Evolutionary conservation across 2,797 vertebrate species (phyloP), one percentile per base, ranked within the genome.

Genomic region (Nyctalus aviator): DNA sequence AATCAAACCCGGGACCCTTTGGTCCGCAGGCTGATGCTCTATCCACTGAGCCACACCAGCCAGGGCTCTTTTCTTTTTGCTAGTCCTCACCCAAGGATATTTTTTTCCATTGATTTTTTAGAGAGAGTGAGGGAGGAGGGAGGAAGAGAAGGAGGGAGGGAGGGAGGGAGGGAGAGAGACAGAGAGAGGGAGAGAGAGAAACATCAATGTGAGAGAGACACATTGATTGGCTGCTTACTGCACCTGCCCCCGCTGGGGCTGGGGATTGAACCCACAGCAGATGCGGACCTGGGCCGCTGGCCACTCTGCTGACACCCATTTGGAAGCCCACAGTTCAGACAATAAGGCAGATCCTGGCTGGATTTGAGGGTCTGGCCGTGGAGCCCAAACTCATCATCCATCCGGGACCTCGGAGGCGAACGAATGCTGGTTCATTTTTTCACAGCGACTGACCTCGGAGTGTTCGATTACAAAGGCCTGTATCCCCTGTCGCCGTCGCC

Each of bases 401-500:
- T 76, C 82, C 66, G 92, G 4, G 4, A 92, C 79, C 91, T 62
- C 0, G 2, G 8, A 93, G 83, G 35, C 44, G 44, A 44, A 11
- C 69, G 27, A 75, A 41, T 5, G 37, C 57, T 7, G 48, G 27
- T 32, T 75, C 57, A 12, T 50, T 88, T 91, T 91, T 92, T 91
- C 68, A 78, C 46, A 50, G 86, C 72, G 76, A 64, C 87, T 90
- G 90, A 84, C 57, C 84, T 95, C 75, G 62, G 91, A 85, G 53
- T n/a, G 48, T 90, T 92, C 44, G 75, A 90, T 94, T 78, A 95
- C 75, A 79, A 93, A 93, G 50, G 50, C 95, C 85, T 68, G 87
- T 76, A 6, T 30, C 21, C n/a, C 32, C 62, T 66, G 68, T 73
- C 18, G 30, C 14, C 64, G 59, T 85, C 27, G 77, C 7, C 25